Base-by-base conservation (phyloP, 2,113 vertebrate genomes). In the Prunella himalayana region DNA sequence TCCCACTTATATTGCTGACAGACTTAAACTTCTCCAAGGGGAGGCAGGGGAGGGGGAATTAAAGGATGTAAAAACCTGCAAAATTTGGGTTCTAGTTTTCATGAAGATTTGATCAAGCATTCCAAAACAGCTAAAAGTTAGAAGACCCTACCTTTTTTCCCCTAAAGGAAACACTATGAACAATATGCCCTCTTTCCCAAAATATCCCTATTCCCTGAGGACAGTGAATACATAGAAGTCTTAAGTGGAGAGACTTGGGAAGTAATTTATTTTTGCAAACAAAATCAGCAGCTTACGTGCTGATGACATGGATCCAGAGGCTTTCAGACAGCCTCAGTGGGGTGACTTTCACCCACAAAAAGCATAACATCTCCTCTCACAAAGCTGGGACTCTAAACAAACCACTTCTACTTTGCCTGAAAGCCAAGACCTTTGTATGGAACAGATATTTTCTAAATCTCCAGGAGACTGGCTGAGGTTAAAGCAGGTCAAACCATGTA, bases 391-490 rank as follows among this genome's bases (percentile, higher is more conserved):
- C n/a, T 81, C 65, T 35, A 71, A 90, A 86, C 21, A 86, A 83
- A 54, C n/a, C 0, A 0, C 31, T 86, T 75, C 61, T 70, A 22
- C 80, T 53, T 37, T 41, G 41, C 44, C 57, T 89, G 78, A 89
- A 87, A 94, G 77, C 69, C 76, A 60, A 79, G 86, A 76, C 73
- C 81, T 89, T 84, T 70, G 41, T n/a, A 10, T 14, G n/a, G 69
- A 91, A 69, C 33, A 82, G 94, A n/a, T 35, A 91, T 64, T 95
- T 95, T 66, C 89, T 79, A 25, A 53, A 76, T 75, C 92, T 94
- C 86, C 77, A 57, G 88, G 91, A 94, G 92, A 71, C 51, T 35
- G 44, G 56, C 47, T 94, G 44, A 61, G 96, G 95, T 95, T 91
- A 94, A 94, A 92, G 72, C 31, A 30, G 94, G 94, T 90, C 93